These are phyloP conservation scores for Drosophila pseudoobscura DNA, from an alignment of 1,140 invertebrate genomes.

Conservation along the genomic window DNA sequence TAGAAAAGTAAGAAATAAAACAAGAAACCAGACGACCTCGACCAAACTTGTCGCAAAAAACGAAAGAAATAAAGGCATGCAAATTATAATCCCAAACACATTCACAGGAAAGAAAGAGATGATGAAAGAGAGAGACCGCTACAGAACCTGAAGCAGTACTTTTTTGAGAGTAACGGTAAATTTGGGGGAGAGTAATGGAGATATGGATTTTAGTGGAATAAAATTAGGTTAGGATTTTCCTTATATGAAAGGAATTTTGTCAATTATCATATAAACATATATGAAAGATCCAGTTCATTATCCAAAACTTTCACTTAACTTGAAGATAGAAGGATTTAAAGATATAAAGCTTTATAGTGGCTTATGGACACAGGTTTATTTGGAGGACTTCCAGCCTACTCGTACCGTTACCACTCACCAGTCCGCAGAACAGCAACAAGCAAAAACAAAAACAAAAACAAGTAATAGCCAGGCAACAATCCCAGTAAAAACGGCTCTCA, in stretches of 20 bases:
- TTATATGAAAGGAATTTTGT: too few species aligned
- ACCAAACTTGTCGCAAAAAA: constrained; percentile 71
- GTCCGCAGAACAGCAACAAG: background rate
- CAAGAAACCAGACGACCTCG: constrained; percentile 80
- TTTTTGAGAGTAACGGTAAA: too few species aligned
- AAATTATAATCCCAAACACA: constrained; percentile 18
- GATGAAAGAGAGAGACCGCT: background rate
- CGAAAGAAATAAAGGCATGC: constrained; percentile 41
- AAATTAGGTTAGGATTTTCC: too few species aligned
- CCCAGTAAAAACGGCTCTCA: constrained; percentile 29
- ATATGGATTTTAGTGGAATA: too few species aligned
- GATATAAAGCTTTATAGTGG: too few species aligned
- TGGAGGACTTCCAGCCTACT: constrained; percentile 20
- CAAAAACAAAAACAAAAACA: constrained; percentile 9
- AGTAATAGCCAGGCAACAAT: constrained; percentile 34
- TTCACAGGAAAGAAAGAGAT: constrained; percentile 6
- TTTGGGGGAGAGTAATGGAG: too few species aligned
- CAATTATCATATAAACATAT: too few species aligned
- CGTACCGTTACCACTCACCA: constrained; percentile 36
- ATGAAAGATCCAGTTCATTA: too few species aligned
- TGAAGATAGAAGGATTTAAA: background rate
- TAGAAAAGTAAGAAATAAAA: constrained; percentile 52
- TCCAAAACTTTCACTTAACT: too few species aligned
- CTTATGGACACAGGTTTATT: constrained; percentile 3
- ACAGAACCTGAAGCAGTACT: too few species aligned